phyloP scores from a whole-genome alignment of 1,140 invertebrate species.

The Papilio glaucus region DNA sequence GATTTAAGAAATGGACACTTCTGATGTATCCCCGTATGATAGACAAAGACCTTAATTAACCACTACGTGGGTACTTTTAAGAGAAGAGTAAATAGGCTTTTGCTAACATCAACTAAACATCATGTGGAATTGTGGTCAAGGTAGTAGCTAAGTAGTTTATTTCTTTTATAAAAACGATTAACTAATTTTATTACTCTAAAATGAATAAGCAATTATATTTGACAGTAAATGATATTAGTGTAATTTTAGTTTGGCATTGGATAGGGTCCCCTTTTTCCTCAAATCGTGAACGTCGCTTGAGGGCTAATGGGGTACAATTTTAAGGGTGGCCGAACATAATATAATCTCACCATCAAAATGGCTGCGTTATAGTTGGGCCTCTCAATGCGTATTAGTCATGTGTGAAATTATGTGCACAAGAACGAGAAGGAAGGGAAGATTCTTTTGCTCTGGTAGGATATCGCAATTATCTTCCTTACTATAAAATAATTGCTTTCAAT shows the following conservation, averaged over 20 bases:
- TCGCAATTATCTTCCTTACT: not conserved
- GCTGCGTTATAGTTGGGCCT: conserved; percentile 29
- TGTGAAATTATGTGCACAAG: conserved; percentile 25
- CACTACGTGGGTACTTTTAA: too few relatives aligned
- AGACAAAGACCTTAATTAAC: too few relatives aligned
- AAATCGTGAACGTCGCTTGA: conserved; percentile 35
- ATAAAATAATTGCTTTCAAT: not conserved
- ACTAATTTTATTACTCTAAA: not conserved
- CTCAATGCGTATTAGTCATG: conserved; percentile 34
- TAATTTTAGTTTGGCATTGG: conserved; percentile 13
- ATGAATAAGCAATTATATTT: not conserved
- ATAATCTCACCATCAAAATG: conserved; percentile 36
- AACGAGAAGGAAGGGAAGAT: not conserved
- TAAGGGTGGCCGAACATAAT: conserved; percentile 38
- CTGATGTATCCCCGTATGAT: too few relatives aligned
- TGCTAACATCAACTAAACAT: too few relatives aligned
- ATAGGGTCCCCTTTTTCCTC: conserved; percentile 3
- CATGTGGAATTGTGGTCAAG: too few relatives aligned
- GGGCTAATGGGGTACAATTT: conserved; percentile 38
- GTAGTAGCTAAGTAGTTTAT: too few relatives aligned
- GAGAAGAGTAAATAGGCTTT: too few relatives aligned
- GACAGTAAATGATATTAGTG: conserved; percentile 2
- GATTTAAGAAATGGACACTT: too few relatives aligned
- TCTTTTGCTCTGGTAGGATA: too few relatives aligned
- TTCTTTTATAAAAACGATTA: not conserved